Conservation (phyloP, 2,797 vertebrate genomes). For the Gallinago stenura region DNA sequence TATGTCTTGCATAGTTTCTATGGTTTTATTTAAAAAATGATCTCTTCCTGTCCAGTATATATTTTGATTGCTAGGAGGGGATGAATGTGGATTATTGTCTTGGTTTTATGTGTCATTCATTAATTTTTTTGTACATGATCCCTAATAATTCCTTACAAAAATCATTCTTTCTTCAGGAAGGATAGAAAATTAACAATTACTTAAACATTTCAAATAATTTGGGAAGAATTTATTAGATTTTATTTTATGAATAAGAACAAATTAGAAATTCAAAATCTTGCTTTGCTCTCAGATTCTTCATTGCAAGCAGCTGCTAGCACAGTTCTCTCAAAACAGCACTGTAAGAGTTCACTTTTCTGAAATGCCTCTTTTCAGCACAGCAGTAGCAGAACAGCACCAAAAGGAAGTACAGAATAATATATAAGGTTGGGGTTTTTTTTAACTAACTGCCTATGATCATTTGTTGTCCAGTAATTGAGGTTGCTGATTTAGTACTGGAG, state of each 20-base stretch:
- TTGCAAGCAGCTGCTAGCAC: background rate
- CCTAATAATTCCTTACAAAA: background rate
- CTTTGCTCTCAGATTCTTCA: background rate
- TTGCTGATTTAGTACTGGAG: background rate
- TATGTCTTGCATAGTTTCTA: background rate
- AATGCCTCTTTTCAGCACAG: background rate
- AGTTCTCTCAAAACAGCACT: background rate
- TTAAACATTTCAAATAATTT: background rate
- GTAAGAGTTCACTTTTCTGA: background rate
- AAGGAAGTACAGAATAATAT: background rate
- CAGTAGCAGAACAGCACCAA: background rate
- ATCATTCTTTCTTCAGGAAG: background rate
- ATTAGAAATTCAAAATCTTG: background rate
- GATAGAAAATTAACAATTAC: background rate
- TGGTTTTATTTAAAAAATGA: background rate
- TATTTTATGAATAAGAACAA: background rate
- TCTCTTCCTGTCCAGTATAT: background rate
- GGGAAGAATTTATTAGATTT: background rate
- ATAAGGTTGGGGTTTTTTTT: background rate
- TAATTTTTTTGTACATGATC: background rate
- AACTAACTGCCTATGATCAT: background rate
- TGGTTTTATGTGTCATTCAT: background rate
- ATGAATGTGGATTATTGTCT: background rate
- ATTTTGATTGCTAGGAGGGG: background rate
- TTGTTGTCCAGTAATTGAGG: background rate